Conservation (phyloP, 2,113 vertebrate genomes). For the human (Homo sapiens) region DNA sequence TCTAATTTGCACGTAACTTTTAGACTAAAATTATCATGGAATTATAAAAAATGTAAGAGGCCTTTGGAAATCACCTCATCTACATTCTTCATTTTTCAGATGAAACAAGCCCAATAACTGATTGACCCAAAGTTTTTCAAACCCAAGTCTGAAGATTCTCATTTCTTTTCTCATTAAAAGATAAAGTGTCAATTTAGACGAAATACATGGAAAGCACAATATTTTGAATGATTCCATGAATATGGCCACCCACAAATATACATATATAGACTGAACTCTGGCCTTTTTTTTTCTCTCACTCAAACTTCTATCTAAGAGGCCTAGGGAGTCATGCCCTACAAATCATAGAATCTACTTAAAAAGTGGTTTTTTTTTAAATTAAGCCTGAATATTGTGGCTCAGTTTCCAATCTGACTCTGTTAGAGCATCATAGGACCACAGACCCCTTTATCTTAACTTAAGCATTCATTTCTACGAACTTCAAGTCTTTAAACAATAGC, state of each 20-base stretch:
- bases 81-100: background rate
- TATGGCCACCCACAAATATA: background rate
- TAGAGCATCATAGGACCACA: background rate
- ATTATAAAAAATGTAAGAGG: background rate
- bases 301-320: too few species aligned
- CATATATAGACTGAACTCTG: background rate
- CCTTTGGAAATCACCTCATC: background rate
- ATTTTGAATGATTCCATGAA: background rate
- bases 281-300: too few species aligned
- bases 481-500: too few species aligned
- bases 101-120: background rate
- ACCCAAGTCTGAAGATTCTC: background rate
- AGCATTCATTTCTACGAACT: too few species aligned
- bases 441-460: background rate
- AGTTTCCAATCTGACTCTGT: too few species aligned
- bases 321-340: too few species aligned
- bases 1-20: background rate
- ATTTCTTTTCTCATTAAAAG: background rate
- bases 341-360: too few species aligned
- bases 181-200: background rate
- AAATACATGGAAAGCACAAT: background rate
- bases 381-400: too few species aligned
- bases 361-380: too few species aligned
- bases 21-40: background rate
- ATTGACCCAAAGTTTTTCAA: background rate